Percentiles rank a stretch among this genome's conserved stretches.
phyloP scores from a whole-genome alignment of 2,888 invertebrate genomes.

The Eulithis testata region DNA sequence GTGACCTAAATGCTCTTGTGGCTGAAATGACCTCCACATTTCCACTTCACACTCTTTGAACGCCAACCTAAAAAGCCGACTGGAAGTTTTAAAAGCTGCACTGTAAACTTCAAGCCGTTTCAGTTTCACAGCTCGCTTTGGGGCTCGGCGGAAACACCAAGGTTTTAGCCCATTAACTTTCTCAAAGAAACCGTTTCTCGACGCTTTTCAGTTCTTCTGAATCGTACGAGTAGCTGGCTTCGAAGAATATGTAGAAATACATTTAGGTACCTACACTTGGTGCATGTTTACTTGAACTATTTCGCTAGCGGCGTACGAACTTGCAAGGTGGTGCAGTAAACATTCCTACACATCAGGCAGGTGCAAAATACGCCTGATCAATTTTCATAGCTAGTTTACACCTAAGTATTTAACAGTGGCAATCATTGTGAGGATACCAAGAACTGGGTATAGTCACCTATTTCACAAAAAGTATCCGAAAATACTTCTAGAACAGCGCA shows the following conservation, averaged over 20 bases:
- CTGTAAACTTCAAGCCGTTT: background rate
- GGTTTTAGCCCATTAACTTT: constrained; percentile 11
- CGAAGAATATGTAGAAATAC: background rate
- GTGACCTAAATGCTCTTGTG: too few relatives aligned
- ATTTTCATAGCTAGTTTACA: too few relatives aligned
- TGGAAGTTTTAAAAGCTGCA: constrained; percentile 1
- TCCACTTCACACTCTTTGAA: background rate
- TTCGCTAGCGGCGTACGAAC: background rate
- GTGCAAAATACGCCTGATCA: background rate
- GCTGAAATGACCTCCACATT: too few relatives aligned
- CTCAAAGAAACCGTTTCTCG: constrained; percentile 11
- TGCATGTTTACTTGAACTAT: too few relatives aligned
- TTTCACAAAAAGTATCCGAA: too few relatives aligned
- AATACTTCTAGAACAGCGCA: background rate
- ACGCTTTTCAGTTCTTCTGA: background rate
- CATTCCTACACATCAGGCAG: background rate
- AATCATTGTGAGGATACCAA: too few relatives aligned
- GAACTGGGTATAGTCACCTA: too few relatives aligned
- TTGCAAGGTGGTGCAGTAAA: background rate
- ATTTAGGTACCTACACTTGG: background rate
- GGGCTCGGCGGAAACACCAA: background rate
- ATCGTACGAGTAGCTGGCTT: background rate
- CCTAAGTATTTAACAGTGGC: too few relatives aligned
- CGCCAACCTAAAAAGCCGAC: background rate
- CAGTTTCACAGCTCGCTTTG: too few relatives aligned